Base-by-base conservation (phyloP, 2,888 invertebrate species). In the Heteropelma amictum region DNA sequence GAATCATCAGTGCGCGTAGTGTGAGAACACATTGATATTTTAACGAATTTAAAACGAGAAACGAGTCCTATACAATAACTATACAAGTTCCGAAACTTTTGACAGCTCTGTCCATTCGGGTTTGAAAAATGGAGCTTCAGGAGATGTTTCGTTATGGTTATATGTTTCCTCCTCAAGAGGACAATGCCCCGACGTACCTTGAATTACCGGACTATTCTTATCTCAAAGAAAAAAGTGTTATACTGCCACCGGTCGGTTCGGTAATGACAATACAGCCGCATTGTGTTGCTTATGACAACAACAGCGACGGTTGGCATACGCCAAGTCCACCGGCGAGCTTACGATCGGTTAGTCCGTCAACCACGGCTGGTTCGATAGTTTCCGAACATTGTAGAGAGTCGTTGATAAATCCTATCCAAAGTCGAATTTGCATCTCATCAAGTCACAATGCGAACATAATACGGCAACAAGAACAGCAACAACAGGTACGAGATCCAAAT, bases 91-190 rank as follows among this genome's bases (percentile, higher is more conserved):
- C 7, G 21, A 38, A 21, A 28, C 51, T 64, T 51, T 38, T 30
- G 12, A 26, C 30, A 42, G 5, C 17, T 23, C 8, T 17, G 23
- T 47, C 8, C 17, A 23, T 14, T 21, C 30, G 49, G 40, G n/a
- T n/a, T 35, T 33, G 23, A 23, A 54, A 21, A 30, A 88, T 88
- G 89, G 88, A 89, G 69, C 82, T 88, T 7, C 88, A 88, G 65
- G 88, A 88, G 72, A 87, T 88, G 88, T 89, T 89, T 79, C 87
- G 88, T 51, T 88, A 88, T 75, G 87, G 88, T 77, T 89, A 88
- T 82, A 84, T 86, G 84, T 88, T 83, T 58, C 86, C 88, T 45
- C 81, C 86, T 7, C 86, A 86, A 60, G 86, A 88, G 68, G 85
- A 87, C 49, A 80, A 80, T 21, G 74, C 83, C 5, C 73, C 84